Base-by-base conservation (phyloP, 2,113 vertebrate genomes). In the Oxygymnocypris stewartii region DNA sequence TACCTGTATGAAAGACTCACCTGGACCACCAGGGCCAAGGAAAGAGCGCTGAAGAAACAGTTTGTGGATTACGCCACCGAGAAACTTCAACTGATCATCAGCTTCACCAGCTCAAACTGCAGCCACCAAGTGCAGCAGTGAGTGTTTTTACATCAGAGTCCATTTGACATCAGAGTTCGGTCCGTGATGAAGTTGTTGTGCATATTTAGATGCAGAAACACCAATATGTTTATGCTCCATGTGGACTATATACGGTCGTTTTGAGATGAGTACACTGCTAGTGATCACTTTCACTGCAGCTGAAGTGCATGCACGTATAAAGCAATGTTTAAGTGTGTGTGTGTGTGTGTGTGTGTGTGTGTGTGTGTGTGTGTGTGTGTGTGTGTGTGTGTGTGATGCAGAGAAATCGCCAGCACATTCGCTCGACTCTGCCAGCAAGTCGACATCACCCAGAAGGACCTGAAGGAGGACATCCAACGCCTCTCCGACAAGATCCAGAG, bases 51-150 rank as follows among this genome's bases (percentile, higher is more conserved):
- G 82, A 99, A 99, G 88, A 95, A 96, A 84, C 98, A 99, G 91
- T 99, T 99, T 92, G 97, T 99, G 23, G 96, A 96, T 91, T 99
- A 98, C 0, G 97, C 97, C 13, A 95, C 96, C 0, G 96, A 99
- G 65, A 99, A 97, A 83, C 95, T 99, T 88, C 96, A 98, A 91
- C 94, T 97, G 94, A 97, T 99, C 0, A 96, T 99, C 89, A 97
- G 94, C 87, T 96, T 99, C 44, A 99, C 97, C 0, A 98, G 98
- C 5, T 96, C 96, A 4, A 99, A 97, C 90, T 99, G 98, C 87
- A 99, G 97, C 91, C 97, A 98, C 88, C 98, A 99, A 93, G 98
- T 99, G 82, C 97, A 99, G 79, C 97, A 99, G 98, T 99, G 89
- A 95, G 97, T 96, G 7, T 37, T 25, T 25, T 40, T 5, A 25